Evolutionary conservation across 2,113 vertebrate species (phyloP), one percentile per base, ranked within the genome.

Genomic region (Chionodraco myersi): DNA sequence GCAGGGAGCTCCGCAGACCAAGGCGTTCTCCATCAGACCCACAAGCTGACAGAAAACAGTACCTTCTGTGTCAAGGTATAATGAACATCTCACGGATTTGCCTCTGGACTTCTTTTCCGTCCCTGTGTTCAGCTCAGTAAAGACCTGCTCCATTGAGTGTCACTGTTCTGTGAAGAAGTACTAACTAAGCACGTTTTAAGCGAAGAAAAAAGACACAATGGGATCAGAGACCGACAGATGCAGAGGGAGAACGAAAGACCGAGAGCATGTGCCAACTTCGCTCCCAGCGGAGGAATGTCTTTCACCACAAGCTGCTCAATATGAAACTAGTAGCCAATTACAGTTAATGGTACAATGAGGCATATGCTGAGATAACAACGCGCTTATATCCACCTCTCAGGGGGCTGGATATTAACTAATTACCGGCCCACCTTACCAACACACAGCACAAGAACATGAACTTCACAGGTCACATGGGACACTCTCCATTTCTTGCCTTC

Each of bases 311-410:
- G 79, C 85, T 83, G 83, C 77, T 91, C 72, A 74, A 81, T 63
- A 64, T 51, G 52, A 74, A 81, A 15, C 66, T 74, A 73, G 51
- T 61, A 88, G 70, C 57, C 80, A 91, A 88, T 89, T 86, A 90
- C 74, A 78, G 75, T 89, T 85, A 85, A 91, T 84, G 85, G 72
- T 72, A 89, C 88, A 87, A 89, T 60, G 56, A 89, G 76, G 79
- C 83, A 80, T 60, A 57, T 69, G 77, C 75, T 79, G 52, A 54
- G 52, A 78, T 77, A 67, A 66, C 23, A 65, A 54, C 54, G 48
- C 57, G 75, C 65, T 64, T 77, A 10, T 12, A 79, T 74, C 49
- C 15, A 52, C 60, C 67, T 60, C 62, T 61, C 48, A 67, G 65
- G 69, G 30, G 49, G 53, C 53, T 9, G 41, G 45, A 61, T 72